These are phyloP conservation scores for Melinaea menophilus DNA, from an alignment of 2,888 invertebrate genomes.

Conservation along the genomic window DNA sequence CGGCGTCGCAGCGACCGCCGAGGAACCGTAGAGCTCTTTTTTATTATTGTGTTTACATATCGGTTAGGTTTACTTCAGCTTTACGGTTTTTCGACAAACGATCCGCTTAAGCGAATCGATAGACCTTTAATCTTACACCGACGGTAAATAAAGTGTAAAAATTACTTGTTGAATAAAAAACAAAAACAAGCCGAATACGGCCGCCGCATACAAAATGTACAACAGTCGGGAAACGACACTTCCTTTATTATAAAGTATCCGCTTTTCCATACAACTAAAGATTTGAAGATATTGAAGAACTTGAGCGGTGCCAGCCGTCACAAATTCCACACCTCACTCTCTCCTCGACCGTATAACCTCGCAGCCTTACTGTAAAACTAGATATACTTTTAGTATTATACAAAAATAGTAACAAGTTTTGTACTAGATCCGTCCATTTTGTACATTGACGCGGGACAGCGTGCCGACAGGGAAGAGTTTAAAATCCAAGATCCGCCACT, in stretches of 20 bases:
- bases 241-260: not conserved
- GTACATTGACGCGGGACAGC: conserved; percentile 64
- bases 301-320: conserved; percentile 2
- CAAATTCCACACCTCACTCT: conserved; percentile 23
- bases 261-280: not conserved
- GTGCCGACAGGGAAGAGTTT: conserved; percentile 28
- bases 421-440: conserved; percentile 73
- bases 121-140: conserved; percentile 11
- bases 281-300: not conserved
- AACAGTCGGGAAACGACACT: conserved; percentile 44
- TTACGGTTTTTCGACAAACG: conserved; percentile 11
- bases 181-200: conserved; percentile 41
- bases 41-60: too few species aligned
- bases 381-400: conserved; percentile 69
- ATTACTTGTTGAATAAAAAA: conserved; percentile 27
- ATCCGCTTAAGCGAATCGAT: conserved; percentile 10
- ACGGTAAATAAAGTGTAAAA: conserved; percentile 25
- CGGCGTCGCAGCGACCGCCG: conserved; percentile 6
- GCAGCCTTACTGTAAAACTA: conserved; percentile 56
- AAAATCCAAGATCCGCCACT: conserved; percentile 30
- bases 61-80: conserved; percentile 6
- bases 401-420: conserved; percentile 78
- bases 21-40: conserved; percentile 2
- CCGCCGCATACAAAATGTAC: conserved; percentile 27
- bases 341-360: conserved; percentile 48